Base-by-base conservation (phyloP, 2,888 invertebrate genomes). In the Galerucella calmariensis region DNA sequence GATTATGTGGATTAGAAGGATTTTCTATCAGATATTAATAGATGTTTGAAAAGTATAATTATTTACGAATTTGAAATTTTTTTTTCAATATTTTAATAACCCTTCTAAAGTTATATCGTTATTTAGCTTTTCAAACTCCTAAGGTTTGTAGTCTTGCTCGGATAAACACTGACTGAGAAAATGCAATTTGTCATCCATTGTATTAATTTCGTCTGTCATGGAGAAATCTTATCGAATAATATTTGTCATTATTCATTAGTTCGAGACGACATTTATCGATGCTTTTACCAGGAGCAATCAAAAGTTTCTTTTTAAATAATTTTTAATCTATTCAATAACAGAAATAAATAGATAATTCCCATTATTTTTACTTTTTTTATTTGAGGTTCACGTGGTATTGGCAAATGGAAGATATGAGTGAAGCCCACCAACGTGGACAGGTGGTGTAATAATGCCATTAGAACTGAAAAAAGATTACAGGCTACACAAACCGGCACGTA, bases 401-500 rank as follows among this genome's bases (percentile, higher is more conserved):
- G 20, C 46, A 53, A 68, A 41, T 46, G 67, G 56, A 72, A 68
- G 63, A 59, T 75, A 69, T 51, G 72, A 73, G 59, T 63, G 77
- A 67, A 67, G 80, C 76, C 83, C 82, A 82, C 83, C 83, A 78
- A 81, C 81, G 82, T 81, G 77, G 83, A 79, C 80, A 79, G 79
- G 80, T 81, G 78, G 79, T 70, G 81, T 82, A 82, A 83, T 83
- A 80, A 82, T 78, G 81, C 82, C 79, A 82, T 82, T 83, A 82
- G 81, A 81, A 79, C 75, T 14, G 77, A 80, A 77, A 41, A 77
- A 81, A 85, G 85, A 86, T 86, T 86, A 86, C 85, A 86, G 85
- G 81, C 83, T 80, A 79, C 79, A 84, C 83, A 83, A 83, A 82
- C 83, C 81, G 66, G 66, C 67, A 65, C 61, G 58, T 8, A 48